These are phyloP conservation scores for Calephelis nemesis DNA, from an alignment of 1,140 invertebrate species.

Conservation along the genomic window DNA sequence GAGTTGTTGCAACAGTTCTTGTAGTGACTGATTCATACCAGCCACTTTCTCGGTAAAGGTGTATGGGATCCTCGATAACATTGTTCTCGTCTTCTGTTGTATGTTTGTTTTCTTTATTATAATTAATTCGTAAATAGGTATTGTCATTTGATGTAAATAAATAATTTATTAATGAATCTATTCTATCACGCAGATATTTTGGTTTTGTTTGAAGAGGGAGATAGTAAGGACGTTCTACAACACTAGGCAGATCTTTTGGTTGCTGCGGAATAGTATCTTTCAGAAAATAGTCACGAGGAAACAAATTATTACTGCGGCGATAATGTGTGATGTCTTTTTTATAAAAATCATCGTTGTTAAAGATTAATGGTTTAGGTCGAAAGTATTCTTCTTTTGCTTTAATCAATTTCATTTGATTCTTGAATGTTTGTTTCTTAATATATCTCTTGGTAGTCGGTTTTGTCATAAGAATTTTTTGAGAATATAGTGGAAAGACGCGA, in stretches of 20 bases:
- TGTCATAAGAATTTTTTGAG: slow-evolving; percentile 21
- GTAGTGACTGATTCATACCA: slow-evolving; percentile 24
- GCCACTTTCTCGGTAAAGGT: slow-evolving; percentile 26
- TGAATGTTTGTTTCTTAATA: slow-evolving; percentile 39
- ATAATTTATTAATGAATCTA: slow-evolving; percentile 46
- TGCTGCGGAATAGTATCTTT: slow-evolving; percentile 29
- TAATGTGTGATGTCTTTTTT: slow-evolving; percentile 30
- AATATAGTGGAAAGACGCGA: not conserved
- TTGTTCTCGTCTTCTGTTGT: not conserved
- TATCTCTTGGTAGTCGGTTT: slow-evolving; percentile 29
- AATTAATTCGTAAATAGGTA: slow-evolving; percentile 4
- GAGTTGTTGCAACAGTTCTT: slow-evolving; percentile 27
- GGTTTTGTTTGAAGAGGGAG: slow-evolving; percentile 34
- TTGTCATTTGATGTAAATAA: slow-evolving; percentile 30
- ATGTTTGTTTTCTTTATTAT: slow-evolving; percentile 5
- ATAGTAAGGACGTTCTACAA: slow-evolving; percentile 29
- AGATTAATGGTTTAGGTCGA: slow-evolving; percentile 34
- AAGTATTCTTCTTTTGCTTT: slow-evolving; percentile 26
- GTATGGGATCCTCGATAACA: slow-evolving; percentile 26
- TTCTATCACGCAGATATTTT: slow-evolving; percentile 44
- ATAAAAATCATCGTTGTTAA: slow-evolving; percentile 36
- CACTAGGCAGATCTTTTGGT: not conserved
- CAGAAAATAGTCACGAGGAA: slow-evolving; percentile 36
- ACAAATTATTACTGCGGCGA: slow-evolving; percentile 28
- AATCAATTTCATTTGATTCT: slow-evolving; percentile 25